Conservation (phyloP, 2,888 invertebrate species). For the Neuroscelio doddi region DNA sequence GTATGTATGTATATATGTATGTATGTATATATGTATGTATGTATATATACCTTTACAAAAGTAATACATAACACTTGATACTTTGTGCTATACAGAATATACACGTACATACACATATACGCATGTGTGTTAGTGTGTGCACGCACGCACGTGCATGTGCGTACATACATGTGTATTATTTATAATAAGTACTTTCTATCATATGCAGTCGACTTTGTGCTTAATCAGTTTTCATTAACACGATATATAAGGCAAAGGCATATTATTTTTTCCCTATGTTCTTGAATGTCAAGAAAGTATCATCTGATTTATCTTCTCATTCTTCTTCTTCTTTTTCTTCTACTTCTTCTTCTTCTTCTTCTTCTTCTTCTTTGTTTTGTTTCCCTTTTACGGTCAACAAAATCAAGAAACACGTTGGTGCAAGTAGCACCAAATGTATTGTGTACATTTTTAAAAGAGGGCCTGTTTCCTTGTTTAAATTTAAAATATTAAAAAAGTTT, state of each 20-base stretch:
- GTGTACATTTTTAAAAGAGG: no score
- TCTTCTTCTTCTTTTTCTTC: not conserved
- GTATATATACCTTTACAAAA: constrained; percentile 54
- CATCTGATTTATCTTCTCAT: not conserved
- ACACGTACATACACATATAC: constrained; percentile 19
- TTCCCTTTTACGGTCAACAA: no score
- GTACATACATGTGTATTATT: constrained; percentile 19
- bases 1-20: constrained; percentile 50
- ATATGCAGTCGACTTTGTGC: constrained; percentile 35
- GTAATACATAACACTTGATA: constrained; percentile 38
- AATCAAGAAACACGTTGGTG: no score
- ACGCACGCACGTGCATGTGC: constrained; percentile 14
- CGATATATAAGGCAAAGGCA: constrained; percentile 32
- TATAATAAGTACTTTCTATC: constrained; percentile 31
- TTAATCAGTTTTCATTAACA: constrained; percentile 14
- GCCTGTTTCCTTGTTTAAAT: no score
- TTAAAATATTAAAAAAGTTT: no score
- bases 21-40: constrained; percentile 44
- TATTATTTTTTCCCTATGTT: constrained; percentile 9
- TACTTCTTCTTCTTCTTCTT: not conserved
- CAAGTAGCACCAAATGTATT: no score
- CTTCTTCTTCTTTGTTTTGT: no score
- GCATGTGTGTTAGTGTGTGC: constrained; percentile 16
- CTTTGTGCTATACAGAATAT: constrained; percentile 28
- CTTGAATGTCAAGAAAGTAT: constrained; percentile 24